Conservation (phyloP, 2,113 vertebrate genomes). For the Mugil cephalus region DNA sequence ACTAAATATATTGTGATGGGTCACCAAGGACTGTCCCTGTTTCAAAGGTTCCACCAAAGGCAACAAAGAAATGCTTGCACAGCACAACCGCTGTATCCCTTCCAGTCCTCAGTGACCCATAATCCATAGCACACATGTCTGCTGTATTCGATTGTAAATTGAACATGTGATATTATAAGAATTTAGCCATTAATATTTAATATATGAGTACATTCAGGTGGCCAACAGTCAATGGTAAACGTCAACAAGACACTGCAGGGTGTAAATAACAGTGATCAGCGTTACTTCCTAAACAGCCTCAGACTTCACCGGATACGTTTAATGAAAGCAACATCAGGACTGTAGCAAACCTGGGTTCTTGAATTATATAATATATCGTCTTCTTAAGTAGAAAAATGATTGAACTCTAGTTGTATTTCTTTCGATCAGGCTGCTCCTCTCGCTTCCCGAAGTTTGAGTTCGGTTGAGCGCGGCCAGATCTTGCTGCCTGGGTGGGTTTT, state of each 20-base stretch:
- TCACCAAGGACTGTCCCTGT: neutral
- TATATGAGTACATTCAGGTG: neutral
- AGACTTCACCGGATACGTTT: too few relatives aligned
- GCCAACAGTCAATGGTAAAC: neutral
- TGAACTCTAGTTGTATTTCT: neutral
- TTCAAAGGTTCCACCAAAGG: conserved; percentile 4
- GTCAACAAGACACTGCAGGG: neutral
- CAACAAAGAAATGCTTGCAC: neutral
- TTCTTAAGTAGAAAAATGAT: neutral
- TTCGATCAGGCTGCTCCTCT: neutral
- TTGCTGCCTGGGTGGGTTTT: conserved; percentile 37
- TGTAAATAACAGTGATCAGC: neutral
- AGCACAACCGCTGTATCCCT: neutral
- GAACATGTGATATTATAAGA: neutral
- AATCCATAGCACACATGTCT: neutral
- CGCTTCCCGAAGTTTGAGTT: conserved; percentile 5
- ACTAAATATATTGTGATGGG: neutral
- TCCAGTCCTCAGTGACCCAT: neutral
- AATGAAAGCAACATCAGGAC: too few relatives aligned
- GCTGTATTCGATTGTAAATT: neutral
- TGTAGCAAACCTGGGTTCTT: too few relatives aligned
- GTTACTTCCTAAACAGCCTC: too few relatives aligned
- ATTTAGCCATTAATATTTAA: neutral
- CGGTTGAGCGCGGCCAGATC: conserved; percentile 13
- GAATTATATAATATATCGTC: neutral